Base-by-base conservation (phyloP, 2,888 invertebrate species). In the Eupithecia pulchellata region DNA sequence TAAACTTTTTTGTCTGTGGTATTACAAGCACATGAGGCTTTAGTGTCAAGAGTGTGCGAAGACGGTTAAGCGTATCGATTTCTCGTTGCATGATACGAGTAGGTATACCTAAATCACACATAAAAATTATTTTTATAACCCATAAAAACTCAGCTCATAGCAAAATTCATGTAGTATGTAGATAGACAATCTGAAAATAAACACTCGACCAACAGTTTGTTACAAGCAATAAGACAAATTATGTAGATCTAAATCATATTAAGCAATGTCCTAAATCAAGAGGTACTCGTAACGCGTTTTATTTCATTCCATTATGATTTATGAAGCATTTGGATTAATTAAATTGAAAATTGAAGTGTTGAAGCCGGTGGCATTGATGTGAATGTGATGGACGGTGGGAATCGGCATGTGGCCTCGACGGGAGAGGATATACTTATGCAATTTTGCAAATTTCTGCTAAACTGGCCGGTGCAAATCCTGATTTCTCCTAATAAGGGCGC, bases 261-360 rank as follows among this genome's bases (percentile, higher is more conserved):
- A 68, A 67, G 73, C 68, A 75, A 77, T 68, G 72, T 52, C 67
- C 69, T 78, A 74, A 75, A 77, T 77, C 73, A 77, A 73, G 55
- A 64, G 61, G 65, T 74, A n/a, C n/a, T n/a, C n/a, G n/a, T n/a
- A 62, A 71, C 68, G 71, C 71, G 69, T 68, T 75, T 72, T 71
- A 71, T 74, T 69, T 73, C 65, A 70, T 74, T 71, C 66, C 27
- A 29, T 67, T 71, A 60, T 78, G 76, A 76, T 77, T 78, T 73
- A 78, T 73, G 34, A 39, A 36, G 20, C 47, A 58, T 55, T 68
- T 36, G 64, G 71, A 71, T 72, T 77, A 75, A 74, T 75, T 74
- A 75, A 71, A 75, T 72, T 69, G 73, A 64, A 71, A 68, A 65
- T 64, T 75, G 72, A 70, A 74, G 68, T 68, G 25, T 25, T 64